phyloP scores from a whole-genome alignment of 2,113 vertebrate genomes.

The Myrmecobius fasciatus region DNA sequence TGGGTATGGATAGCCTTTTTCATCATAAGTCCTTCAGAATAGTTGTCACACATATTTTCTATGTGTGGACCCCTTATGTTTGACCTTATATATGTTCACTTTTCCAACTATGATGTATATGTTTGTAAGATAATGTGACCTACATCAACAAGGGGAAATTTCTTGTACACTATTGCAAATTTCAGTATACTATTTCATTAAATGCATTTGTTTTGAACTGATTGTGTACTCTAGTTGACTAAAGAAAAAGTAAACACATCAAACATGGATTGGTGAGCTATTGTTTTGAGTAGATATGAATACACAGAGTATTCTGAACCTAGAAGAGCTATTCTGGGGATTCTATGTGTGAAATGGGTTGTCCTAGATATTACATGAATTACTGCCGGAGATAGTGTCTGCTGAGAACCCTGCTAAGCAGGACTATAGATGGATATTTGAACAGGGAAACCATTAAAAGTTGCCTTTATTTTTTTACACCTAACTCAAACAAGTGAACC shows the following conservation, averaged over 20 bases:
- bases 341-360: not conserved
- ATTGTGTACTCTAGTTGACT: not conserved
- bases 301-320: not conserved
- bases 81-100: not conserved
- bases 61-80: not conserved
- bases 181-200: not conserved
- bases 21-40: no score
- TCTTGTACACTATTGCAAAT: not conserved
- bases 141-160: not conserved
- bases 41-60: not conserved
- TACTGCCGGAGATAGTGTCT: not conserved
- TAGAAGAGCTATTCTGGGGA: not conserved
- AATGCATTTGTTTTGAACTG: not conserved
- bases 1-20: no score
- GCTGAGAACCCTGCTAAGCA: not conserved
- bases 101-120: not conserved
- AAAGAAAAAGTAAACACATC: not conserved
- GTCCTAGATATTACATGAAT: not conserved
- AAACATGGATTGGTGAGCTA: not conserved
- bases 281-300: not conserved
- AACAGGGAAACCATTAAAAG: not conserved
- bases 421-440: not conserved
- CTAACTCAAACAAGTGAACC: no score
- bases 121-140: not conserved
- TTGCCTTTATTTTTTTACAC: not conserved